These are phyloP conservation scores for Varanus salvator DNA, from an alignment of 2,113 vertebrate species.

Conservation along the genomic window DNA sequence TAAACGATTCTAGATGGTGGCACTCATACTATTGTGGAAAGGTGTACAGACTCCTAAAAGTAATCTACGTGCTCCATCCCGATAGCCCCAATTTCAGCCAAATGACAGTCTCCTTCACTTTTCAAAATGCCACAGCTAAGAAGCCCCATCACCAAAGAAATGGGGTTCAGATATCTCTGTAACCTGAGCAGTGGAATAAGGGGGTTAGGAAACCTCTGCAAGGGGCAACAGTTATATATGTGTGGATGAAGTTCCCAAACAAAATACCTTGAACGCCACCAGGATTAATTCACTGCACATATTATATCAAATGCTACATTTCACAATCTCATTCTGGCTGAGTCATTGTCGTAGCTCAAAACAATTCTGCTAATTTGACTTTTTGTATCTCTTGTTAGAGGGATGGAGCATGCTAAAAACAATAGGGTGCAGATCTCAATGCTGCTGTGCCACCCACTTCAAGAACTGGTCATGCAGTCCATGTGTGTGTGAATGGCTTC, in stretches of 20 bases:
- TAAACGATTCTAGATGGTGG: neutral
- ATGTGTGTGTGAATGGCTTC: constrained; percentile 17
- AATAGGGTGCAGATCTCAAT: constrained; percentile 38
- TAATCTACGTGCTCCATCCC: neutral
- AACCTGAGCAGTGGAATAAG: neutral
- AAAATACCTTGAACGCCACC: neutral
- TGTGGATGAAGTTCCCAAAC: neutral
- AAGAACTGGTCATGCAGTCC: neutral
- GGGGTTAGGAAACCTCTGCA: neutral
- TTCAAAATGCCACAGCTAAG: neutral
- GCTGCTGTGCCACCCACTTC: neutral
- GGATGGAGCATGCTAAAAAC: constrained; percentile 38
- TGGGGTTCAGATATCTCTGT: neutral
- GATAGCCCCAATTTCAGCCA: neutral
- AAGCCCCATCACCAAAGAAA: neutral
- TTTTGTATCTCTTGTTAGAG: constrained; percentile 40
- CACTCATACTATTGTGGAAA: neutral
- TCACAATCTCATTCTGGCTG: neutral
- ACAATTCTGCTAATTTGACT: constrained; percentile 65
- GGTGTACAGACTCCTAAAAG: neutral
- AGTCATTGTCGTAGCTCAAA: constrained; percentile 67
- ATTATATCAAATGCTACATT: neutral
- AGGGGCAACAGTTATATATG: neutral
- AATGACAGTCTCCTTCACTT: neutral
- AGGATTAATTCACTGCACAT: neutral